phyloP scores from a whole-genome alignment of 2,888 invertebrate genomes.

The Masnerella sp. region DNA sequence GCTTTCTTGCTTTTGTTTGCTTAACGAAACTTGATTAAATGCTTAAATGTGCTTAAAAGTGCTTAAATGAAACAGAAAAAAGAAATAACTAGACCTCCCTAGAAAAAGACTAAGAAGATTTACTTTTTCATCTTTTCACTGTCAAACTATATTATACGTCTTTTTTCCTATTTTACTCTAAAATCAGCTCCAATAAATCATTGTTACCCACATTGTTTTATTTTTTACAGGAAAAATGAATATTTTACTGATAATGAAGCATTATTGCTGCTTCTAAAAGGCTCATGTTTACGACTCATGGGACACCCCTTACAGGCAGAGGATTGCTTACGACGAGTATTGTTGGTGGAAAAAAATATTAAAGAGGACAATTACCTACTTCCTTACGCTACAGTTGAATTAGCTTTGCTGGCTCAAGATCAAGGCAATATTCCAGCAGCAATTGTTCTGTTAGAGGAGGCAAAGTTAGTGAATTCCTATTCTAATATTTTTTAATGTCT shows the following conservation, averaged over 20 bases:
- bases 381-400: constrained; percentile 91
- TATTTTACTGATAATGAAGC: constrained; percentile 86
- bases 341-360: constrained; percentile 84
- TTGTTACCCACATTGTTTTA: background rate
- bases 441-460: constrained; percentile 86
- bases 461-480: constrained; percentile 84
- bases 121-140: no score
- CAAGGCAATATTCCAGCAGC: constrained; percentile 85
- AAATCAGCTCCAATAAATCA: no score
- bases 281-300: constrained; percentile 89
- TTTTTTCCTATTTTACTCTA: no score
- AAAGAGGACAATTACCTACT: constrained; percentile 90
- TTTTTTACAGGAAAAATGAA: constrained; percentile 74
- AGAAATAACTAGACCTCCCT: no score
- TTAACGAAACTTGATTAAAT: no score
- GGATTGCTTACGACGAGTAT: constrained; percentile 83
- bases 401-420: constrained; percentile 87
- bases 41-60: no score
- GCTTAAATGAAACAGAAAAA: no score
- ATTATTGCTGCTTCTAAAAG: constrained; percentile 87
- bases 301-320: constrained; percentile 87
- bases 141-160: no score
- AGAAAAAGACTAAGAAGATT: no score
- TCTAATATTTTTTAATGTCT: no score
- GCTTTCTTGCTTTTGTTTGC: no score